phyloP scores from a whole-genome alignment of 1,140 invertebrate species.

The Drosophila melanica region DNA sequence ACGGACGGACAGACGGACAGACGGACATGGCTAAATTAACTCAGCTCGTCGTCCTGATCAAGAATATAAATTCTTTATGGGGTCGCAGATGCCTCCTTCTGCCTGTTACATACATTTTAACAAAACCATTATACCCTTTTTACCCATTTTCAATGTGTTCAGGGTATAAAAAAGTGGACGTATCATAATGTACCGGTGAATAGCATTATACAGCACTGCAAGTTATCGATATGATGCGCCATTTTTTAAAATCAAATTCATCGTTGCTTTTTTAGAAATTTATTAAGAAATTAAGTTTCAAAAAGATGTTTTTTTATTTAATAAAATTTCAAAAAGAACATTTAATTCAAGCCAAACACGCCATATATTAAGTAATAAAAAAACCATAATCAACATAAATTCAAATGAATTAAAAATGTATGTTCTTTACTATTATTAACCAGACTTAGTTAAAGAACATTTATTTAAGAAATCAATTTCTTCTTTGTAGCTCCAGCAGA shows the following conservation, averaged over 20 bases:
- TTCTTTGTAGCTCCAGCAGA: slow-evolving; percentile 44
- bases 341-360: neutral
- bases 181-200: neutral
- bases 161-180: neutral
- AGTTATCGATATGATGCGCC: neutral
- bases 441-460: neutral
- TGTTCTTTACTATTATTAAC: neutral
- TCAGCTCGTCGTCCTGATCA: too few relatives aligned
- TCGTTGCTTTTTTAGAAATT: neutral
- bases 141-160: too few relatives aligned
- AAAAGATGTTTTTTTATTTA: neutral
- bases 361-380: neutral
- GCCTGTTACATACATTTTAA: too few relatives aligned
- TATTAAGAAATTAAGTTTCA: too few relatives aligned
- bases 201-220: neutral
- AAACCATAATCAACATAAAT: neutral
- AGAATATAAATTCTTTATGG: too few relatives aligned
- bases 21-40: too few relatives aligned
- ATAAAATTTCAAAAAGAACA: neutral
- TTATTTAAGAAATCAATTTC: slow-evolving; percentile 14
- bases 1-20: too few relatives aligned
- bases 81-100: too few relatives aligned
- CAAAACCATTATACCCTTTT: too few relatives aligned
- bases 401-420: neutral
- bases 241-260: neutral